Evolutionary conservation across 2,888 invertebrate genomes (phyloP), one percentile per base, ranked within the genome.

Genomic region (Rhorus exstirpatorius): DNA sequence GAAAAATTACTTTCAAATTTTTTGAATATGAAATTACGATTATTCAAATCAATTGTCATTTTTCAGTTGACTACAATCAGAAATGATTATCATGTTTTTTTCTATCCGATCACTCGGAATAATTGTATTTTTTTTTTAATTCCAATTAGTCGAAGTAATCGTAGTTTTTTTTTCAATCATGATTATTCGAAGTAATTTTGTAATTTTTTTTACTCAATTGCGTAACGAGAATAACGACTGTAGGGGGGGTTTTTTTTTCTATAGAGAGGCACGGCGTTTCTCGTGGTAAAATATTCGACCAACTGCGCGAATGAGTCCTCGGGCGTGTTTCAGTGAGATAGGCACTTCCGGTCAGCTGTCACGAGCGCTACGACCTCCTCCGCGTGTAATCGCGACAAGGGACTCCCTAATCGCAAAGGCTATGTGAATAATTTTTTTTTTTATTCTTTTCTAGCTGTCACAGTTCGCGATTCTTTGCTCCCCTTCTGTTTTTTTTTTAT

Each of bases 281-380:
- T 17, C 19, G 19, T 12, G 10, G 14, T 10, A 38, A 31, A 41
- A 7, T 65, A 58, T 58, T 71, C 55, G 38, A 61, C 19, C 19
- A 26, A 38, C 41, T 35, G 12, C 3, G 17, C 8, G n/a, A 65
- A 61, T 51, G 38, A 60, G 19, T 46, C n/a, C 60, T 53, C 61
- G 53, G 61, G 53, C 72, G 44, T 35, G 61, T 19, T 58, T 38
- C 46, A 21, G 24, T 63, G n/a, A 86, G 89, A 89, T 88, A 86
- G 84, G 60, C 70, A 87, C 88, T 89, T 89, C 89, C 89, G 87
- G 76, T 81, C 87, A 86, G 87, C 86, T 87, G 88, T 86, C 71
- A 17, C 49, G 17, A 31, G 35, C 53, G 31, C 26, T 35, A 58
- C 21, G 38, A 53, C 14, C 24, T 26, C 58, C 67, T 46, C 31